These are phyloP conservation scores for Podargus strigoides DNA, from an alignment of 2,797 vertebrate genomes.

Conservation along the genomic window DNA sequence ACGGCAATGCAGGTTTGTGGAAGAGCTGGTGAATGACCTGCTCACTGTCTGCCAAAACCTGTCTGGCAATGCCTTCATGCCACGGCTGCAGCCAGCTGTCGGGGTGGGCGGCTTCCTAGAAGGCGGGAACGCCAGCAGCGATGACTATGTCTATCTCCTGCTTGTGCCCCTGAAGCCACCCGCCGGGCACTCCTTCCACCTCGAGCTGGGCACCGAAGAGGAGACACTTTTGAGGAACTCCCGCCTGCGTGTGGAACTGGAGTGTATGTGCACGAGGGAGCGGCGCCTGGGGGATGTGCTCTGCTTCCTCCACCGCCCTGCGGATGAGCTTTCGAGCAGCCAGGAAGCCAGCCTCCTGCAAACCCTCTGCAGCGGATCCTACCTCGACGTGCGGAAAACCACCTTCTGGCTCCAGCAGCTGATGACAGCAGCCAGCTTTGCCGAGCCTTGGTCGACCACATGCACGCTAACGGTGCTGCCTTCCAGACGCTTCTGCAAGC, in stretches of 20 bases:
- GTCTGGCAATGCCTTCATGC: not conserved
- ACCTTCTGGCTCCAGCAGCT: no score
- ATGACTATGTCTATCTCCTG: not conserved
- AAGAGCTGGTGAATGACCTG: not conserved
- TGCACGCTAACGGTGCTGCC: no score
- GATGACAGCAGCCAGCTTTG: no score
- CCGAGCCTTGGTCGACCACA: no score
- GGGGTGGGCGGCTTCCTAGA: not conserved
- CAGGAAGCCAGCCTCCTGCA: no score
- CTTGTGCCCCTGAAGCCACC: not conserved
- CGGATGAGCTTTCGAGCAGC: not conserved
- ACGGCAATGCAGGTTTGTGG: accelerated
- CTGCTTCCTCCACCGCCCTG: not conserved
- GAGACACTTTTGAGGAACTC: accelerated
- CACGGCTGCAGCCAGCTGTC: not conserved
- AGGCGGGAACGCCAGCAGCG: not conserved
- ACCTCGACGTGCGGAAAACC: no score
- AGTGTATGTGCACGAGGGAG: not conserved
- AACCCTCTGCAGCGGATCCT: no score
- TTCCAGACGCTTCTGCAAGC: no score
- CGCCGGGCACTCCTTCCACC: not conserved
- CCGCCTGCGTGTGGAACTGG: not conserved
- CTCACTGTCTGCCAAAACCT: accelerated
- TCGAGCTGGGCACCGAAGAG: accelerated
- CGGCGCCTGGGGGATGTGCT: no score